These are phyloP conservation scores for Melanerpes formicivorus DNA, from an alignment of 2,113 vertebrate species.

Conservation along the genomic window DNA sequence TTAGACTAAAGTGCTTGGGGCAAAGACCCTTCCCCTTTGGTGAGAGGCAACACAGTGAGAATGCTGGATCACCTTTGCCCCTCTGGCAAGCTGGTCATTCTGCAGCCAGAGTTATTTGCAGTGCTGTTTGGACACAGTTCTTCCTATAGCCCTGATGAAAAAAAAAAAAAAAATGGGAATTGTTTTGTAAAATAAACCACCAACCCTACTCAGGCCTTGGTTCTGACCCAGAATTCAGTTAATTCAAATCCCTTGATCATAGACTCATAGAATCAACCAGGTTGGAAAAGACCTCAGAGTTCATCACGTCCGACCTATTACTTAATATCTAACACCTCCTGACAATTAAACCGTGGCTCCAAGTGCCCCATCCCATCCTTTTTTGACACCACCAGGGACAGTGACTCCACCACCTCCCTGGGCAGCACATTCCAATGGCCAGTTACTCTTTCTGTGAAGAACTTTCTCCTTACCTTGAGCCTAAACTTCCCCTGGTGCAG, in stretches of 20 bases:
- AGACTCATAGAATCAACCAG: no score
- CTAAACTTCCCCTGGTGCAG: no score
- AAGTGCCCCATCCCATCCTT: no score
- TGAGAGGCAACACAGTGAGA: not conserved
- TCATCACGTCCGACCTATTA: no score
- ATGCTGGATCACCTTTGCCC: not conserved
- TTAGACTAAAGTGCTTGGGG: not conserved
- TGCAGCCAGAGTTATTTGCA: not conserved
- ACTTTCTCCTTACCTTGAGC: no score
- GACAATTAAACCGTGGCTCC: no score
- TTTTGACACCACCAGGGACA: no score
- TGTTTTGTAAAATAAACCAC: not conserved
- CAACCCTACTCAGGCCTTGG: not conserved
- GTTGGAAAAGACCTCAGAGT: no score
- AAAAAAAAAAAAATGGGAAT: conserved; percentile 5
- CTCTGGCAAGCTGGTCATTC: not conserved
- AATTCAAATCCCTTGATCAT: not conserved
- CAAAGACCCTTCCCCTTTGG: not conserved
- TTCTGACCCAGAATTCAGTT: conserved; percentile 5
- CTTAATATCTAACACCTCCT: no score
- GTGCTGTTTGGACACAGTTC: not conserved
- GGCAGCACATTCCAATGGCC: no score
- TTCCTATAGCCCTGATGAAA: not conserved
- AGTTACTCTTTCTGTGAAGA: no score
- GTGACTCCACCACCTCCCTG: no score